These are phyloP conservation scores for Aphyosemion australe DNA, from an alignment of 2,113 vertebrate genomes.

Conservation along the genomic window DNA sequence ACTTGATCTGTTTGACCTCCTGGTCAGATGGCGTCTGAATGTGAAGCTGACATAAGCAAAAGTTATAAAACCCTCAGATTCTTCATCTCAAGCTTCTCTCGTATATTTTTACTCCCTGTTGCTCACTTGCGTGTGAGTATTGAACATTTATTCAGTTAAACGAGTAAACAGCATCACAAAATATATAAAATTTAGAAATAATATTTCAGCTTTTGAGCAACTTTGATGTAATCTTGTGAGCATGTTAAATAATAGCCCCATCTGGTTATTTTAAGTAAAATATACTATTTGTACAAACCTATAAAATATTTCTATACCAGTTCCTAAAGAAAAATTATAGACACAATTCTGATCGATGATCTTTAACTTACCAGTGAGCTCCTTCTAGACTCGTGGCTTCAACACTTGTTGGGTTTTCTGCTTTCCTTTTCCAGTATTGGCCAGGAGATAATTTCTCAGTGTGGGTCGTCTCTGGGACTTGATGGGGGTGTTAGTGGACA, in stretches of 20 bases:
- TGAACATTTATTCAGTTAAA: not conserved
- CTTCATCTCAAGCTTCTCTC: not conserved
- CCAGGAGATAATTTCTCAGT: constrained; percentile 31
- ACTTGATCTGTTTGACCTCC: constrained; percentile 48
- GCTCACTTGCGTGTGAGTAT: not conserved
- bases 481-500: constrained; percentile 38
- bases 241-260: not conserved
- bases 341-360: not conserved
- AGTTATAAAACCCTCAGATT: not conserved
- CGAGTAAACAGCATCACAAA: not conserved
- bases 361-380: constrained; percentile 42
- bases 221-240: not conserved
- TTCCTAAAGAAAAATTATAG: not conserved
- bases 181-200: not conserved
- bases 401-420: constrained; percentile 14
- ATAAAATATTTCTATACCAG: not conserved
- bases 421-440: constrained; percentile 19
- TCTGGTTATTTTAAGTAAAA: not conserved
- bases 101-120: not conserved
- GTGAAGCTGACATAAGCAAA: constrained; percentile 14
- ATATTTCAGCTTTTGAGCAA: not conserved
- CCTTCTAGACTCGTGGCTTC: constrained; percentile 17
- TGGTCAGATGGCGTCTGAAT: constrained; percentile 28
- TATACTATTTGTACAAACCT: not conserved
- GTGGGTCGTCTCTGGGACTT: constrained; percentile 38